Base-by-base conservation (phyloP, 2,888 invertebrate species). In the Agonopterix alstromeriana region DNA sequence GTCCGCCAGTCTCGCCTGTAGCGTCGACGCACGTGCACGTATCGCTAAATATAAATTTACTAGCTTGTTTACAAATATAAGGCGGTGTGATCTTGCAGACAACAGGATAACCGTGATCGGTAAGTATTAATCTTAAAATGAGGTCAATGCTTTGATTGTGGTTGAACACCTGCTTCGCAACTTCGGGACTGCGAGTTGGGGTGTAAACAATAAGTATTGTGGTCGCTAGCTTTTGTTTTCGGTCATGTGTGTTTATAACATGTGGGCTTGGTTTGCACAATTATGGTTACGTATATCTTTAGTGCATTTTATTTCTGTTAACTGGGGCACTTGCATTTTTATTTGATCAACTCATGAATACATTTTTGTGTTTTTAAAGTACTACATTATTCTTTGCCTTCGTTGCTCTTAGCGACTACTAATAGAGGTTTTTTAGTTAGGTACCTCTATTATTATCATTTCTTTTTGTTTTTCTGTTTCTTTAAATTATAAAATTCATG, bases 41-140 rank as follows among this genome's bases (percentile, higher is more conserved):
- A 48, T 53, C 47, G 53, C 50, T 36, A 53, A 57, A 50, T 56
- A 51, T 50, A 53, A 48, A n/a, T 60, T 52, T 42, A 50, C 36
- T 54, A 51, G 60, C 62, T 79, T 83, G 85, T 85, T 85, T 82
- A 84, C 78, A 80, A 80, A 79, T 77, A 77, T 58, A 72, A 73
- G 66, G 57, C 66, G 70, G 77, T 79, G 80, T 62, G 65, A 10
- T 68, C 63, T 61, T 60, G 68, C 66, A 64, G 61, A 57, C 56
- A 71, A 73, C 72, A 77, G 77, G 79, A 83, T 78, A 77, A 69
- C 61, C 70, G 71, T 74, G 74, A 73, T 70, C 74, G 80, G 86
- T 85, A 67, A 82, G 86, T 72, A 66, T 27, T 62, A 70, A 67
- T 70, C 63, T 68, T 57, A 56, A 63, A 77, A 76, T 67, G 73